Base-by-base conservation (phyloP, 2,888 invertebrate genomes). In the Dynastes grantii region DNA sequence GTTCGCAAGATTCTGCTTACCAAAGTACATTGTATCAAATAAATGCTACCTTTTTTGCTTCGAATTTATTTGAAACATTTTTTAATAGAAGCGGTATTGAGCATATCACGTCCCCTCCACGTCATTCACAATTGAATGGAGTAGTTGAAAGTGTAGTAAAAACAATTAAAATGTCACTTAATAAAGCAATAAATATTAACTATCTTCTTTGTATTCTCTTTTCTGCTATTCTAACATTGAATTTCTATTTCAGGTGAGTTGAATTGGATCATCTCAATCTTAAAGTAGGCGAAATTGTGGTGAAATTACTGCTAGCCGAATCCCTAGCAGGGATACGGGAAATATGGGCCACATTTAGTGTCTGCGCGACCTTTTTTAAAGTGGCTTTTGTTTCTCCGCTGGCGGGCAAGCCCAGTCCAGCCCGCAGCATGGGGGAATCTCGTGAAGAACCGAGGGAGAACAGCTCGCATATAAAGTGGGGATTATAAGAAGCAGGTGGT, bases 221-320 rank as follows among this genome's bases (percentile, higher is more conserved):
- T 11, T 68, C 29, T 27, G 5, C 75, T 16, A n/a, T 16, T 75
- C 53, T 78, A 75, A 78, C 40, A 29, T 78, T 79, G 71, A 77
- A 70, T 80, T 80, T 81, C 80, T 81, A 82, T 83, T 83, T 79
- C 81, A 83, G 83, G 83, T 83, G 79, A 81, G 80, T 81, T 82
- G 80, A 81, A 83, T 83, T 84, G 83, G 81, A 82, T 80, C 83
- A 80, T 80, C 82, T 83, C 84, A 83, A 83, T 84, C 84, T 83
- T 83, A 83, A 84, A 84, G 83, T 83, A 82, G 82, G 81, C 83
- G 84, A 83, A 84, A 84, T 84, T 83, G 83, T 83, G 81, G 78
- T 81, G 81, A 81, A 83, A 83, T 82, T 83, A 81, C 80, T 76
- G 78, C 78, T 79, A 79, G 82, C 78, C 80, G 76, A 83, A 37